Base-by-base conservation (phyloP, 2,113 vertebrate species). In the Chaetodon trifascialis region DNA sequence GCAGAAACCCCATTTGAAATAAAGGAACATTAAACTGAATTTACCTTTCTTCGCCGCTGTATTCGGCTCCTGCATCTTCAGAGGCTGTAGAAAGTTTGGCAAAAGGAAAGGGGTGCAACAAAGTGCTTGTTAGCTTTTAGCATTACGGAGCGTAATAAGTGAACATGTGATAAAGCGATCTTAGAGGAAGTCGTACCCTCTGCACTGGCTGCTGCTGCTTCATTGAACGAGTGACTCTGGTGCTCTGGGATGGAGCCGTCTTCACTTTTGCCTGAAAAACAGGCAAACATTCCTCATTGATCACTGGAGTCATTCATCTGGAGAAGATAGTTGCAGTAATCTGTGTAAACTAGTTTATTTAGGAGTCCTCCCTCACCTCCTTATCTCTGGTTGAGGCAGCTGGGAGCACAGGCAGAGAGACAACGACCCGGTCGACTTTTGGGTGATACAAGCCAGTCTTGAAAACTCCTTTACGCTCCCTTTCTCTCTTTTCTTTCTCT, bases 391-490 rank as follows among this genome's bases (percentile, higher is more conserved):
- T 65, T 0, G 88, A 91, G 47, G 80, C 74, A 25, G 75, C 68
- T 46, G 94, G 54, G 11, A 87, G 23, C 0, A 36, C 30, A 15
- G 91, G 80, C 47, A 88, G 80, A 40, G 87, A 21, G 4, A 16
- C 72, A 21, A 86, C 7, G 0, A 59, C 19, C n/a, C 95, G 84
- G 7, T 88, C 90, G 4, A 78, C 82, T 34, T 95, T 91, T 3
- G 96, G 97, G 68, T 92, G 97, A 76, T 96, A 98, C 0, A 97
- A 79, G 0, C 98, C 96, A 1, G 95, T 95, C 90, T 97, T 99
- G 88, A 99, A 99, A 0, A 97, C 94, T 0, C 94, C 95, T 85
- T 95, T 97, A 58, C 91, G 95, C 30, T 96, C 95, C 72, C 91
- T 96, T 36, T 97, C 96, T 40, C 97, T 93, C 59, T 95, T 96